These are phyloP conservation scores for Metalampra italica DNA, from an alignment of 2,888 invertebrate species.

Conservation along the genomic window DNA sequence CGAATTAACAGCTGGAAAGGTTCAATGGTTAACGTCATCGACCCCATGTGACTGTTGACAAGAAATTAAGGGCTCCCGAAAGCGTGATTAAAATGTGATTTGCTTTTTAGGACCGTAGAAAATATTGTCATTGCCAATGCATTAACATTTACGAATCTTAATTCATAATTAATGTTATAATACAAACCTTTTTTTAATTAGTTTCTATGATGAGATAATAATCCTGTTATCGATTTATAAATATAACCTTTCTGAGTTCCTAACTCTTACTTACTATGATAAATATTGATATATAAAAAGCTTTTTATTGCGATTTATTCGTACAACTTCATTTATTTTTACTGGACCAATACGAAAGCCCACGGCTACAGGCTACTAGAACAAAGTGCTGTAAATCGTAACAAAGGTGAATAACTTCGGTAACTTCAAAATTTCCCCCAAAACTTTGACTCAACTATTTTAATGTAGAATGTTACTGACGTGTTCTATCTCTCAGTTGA, in stretches of 20 bases:
- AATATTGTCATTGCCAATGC: neutral
- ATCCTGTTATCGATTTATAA: too few relatives aligned
- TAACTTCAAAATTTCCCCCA: conserved; percentile 11
- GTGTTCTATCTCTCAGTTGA: conserved; percentile 23
- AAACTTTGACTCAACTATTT: conserved; percentile 37
- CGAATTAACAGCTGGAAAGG: conserved; percentile 22
- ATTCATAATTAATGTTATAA: too few relatives aligned
- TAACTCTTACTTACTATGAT: too few relatives aligned
- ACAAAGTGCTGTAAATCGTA: neutral
- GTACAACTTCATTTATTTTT: too few relatives aligned
- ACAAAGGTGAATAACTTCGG: conserved; percentile 3
- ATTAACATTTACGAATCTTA: neutral
- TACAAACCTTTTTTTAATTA: too few relatives aligned
- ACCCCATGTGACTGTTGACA: conserved; percentile 1
- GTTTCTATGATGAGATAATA: too few relatives aligned
- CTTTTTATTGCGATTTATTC: too few relatives aligned
- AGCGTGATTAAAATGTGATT: neutral
- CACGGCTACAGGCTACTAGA: neutral
- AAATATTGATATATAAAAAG: too few relatives aligned
- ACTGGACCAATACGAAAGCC: too few relatives aligned
- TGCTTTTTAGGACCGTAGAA: neutral
- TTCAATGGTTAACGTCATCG: neutral
- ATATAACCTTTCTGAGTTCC: too few relatives aligned
- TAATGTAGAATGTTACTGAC: conserved; percentile 46
- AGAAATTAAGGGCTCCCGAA: neutral